Percentiles rank a stretch among this genome's conserved stretches.
Conservation (phyloP, 2,113 vertebrate genomes). For the Cranoglanis bouderius region DNA sequence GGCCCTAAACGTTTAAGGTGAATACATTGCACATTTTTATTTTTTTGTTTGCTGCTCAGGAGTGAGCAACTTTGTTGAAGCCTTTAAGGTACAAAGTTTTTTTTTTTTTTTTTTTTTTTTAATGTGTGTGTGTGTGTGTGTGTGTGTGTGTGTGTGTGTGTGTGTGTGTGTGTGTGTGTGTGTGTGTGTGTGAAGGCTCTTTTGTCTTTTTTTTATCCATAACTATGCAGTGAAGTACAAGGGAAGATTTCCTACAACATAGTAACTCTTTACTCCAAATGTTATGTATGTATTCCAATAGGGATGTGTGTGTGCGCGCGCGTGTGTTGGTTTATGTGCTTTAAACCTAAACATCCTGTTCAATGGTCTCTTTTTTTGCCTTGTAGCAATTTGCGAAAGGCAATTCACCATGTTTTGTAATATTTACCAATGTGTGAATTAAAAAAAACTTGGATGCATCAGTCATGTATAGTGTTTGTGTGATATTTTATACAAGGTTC, state of each 20-base stretch:
- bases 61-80: slow-evolving; percentile 5
- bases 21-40: slow-evolving; percentile 28
- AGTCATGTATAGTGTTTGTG: slow-evolving; percentile 39
- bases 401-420: slow-evolving; percentile 64
- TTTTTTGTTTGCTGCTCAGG: slow-evolving; percentile 1
- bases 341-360: slow-evolving; percentile 51
- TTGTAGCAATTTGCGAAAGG: slow-evolving; percentile 60
- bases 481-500: neutral
- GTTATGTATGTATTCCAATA: slow-evolving; percentile 53
- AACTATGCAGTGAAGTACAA: slow-evolving; percentile 65
- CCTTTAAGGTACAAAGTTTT: slow-evolving; percentile 26
- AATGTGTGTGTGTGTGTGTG: slow-evolving; percentile 18
- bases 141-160: slow-evolving; percentile 5
- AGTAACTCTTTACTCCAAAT: slow-evolving; percentile 55
- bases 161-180: neutral
- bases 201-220: slow-evolving; percentile 52
- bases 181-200: slow-evolving; percentile 1
- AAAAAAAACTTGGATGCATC: slow-evolving; percentile 58
- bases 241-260: slow-evolving; percentile 52
- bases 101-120: too few relatives aligned
- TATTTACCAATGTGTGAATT: slow-evolving; percentile 64
- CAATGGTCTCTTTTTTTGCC: slow-evolving; percentile 51
- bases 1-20: slow-evolving; percentile 28
- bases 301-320: neutral
- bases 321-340: slow-evolving; percentile 42